Percentiles rank a stretch among this genome's conserved stretches.
These are phyloP conservation scores for Hybos culiciformis DNA, from an alignment of 2,888 invertebrate species.

Conservation along the genomic window DNA sequence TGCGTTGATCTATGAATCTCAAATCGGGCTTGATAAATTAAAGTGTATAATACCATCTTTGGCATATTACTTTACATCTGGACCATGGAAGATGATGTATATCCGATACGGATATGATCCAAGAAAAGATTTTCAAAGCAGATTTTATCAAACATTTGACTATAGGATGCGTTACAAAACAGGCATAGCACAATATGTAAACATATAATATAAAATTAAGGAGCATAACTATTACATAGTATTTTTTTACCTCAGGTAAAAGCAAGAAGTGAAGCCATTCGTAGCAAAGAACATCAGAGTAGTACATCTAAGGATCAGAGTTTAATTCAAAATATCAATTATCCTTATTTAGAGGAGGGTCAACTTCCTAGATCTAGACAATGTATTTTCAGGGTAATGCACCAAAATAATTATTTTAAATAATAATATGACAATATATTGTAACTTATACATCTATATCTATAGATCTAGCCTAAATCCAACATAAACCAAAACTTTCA, in stretches of 20 bases:
- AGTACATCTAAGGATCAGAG: conserved; percentile 32
- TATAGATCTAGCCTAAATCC: too few relatives aligned
- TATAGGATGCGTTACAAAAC: conserved; percentile 44
- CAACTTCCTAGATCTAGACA: conserved; percentile 68
- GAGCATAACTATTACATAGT: neutral
- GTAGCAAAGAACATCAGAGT: conserved; percentile 12
- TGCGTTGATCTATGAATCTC: conserved; percentile 53
- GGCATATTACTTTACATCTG: conserved; percentile 73
- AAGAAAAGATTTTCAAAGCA: conserved; percentile 57
- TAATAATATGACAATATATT: neutral
- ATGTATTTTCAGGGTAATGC: conserved; percentile 70
- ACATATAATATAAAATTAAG: neutral
- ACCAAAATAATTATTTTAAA: neutral
- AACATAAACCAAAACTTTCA: too few relatives aligned
- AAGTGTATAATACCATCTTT: conserved; percentile 70
- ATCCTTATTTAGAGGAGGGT: conserved; percentile 50
- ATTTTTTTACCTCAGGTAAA: conserved; percentile 6
- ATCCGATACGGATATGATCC: conserved; percentile 87
- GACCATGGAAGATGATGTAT: conserved; percentile 91
- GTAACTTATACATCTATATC: too few relatives aligned
- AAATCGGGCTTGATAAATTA: conserved; percentile 45
- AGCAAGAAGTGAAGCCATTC: conserved; percentile 3
- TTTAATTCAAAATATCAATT: conserved; percentile 27
- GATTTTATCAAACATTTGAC: conserved; percentile 80
- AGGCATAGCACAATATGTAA: conserved; percentile 28